These are phyloP conservation scores for Drosophila parabipectinata DNA, from an alignment of 1,140 invertebrate genomes.

Conservation along the genomic window DNA sequence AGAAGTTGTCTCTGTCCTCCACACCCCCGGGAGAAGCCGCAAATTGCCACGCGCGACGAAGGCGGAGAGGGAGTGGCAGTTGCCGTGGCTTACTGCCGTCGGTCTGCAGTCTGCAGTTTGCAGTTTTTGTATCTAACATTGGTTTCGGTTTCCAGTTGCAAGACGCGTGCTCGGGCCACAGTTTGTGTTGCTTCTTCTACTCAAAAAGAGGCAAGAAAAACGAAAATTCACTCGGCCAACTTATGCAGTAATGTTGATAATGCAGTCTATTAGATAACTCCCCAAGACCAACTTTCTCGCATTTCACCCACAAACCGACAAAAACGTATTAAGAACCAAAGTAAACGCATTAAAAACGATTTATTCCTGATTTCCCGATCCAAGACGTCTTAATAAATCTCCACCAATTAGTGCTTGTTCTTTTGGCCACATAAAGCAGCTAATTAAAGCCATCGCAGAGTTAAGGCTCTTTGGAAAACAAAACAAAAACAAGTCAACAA, in stretches of 20 bases:
- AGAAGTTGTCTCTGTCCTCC: constrained; percentile 39
- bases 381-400: neutral
- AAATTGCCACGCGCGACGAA: constrained; percentile 56
- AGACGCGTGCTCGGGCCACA: constrained; percentile 43
- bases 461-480: neutral
- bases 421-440: constrained; percentile 10
- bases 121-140: neutral
- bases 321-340: neutral
- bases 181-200: constrained; percentile 38
- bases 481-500: constrained; percentile 29
- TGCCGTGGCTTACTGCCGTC: constrained; percentile 29
- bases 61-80: neutral
- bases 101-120: neutral
- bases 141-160: constrained; percentile 52
- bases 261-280: constrained; percentile 50
- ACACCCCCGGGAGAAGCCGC: constrained; percentile 51
- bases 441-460: constrained; percentile 6
- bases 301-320: neutral
- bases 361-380: neutral
- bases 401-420: constrained; percentile 21
- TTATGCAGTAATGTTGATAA: constrained; percentile 35
- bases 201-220: constrained; percentile 25
- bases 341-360: neutral
- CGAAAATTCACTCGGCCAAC: constrained; percentile 21
- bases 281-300: constrained; percentile 13